These are phyloP conservation scores for Rana temporaria DNA, from an alignment of 2,113 vertebrate genomes.

Conservation along the genomic window DNA sequence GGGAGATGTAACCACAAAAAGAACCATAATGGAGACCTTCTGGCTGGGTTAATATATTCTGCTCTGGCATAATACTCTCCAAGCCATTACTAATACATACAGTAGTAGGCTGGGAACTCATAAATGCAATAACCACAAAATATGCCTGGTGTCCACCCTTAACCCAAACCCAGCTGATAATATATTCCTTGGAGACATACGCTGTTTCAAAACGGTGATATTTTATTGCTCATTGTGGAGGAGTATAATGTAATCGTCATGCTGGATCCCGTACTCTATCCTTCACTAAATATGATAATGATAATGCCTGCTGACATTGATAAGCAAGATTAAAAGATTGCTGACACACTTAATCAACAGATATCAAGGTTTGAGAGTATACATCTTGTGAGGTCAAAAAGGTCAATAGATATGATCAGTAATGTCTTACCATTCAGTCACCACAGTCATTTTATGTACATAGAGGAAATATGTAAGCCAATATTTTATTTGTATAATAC, in stretches of 20 bases:
- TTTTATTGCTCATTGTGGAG: conserved; percentile 23
- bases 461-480: too few relatives aligned
- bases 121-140: conserved; percentile 34
- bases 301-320: too few relatives aligned
- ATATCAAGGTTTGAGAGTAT: too few relatives aligned
- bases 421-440: too few relatives aligned
- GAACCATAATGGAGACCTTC: conserved; percentile 39
- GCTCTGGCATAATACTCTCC: conserved; percentile 14
- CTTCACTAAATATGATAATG: too few relatives aligned
- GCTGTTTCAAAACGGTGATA: background rate
- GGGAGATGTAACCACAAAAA: conserved; percentile 42
- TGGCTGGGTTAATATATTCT: conserved; percentile 35
- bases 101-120: conserved; percentile 31
- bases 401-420: too few relatives aligned
- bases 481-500: too few relatives aligned
- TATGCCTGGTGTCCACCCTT: conserved; percentile 32
- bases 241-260: background rate
- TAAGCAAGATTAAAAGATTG: too few relatives aligned
- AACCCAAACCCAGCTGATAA: conserved; percentile 25
- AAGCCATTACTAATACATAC: conserved; percentile 10
- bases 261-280: too few relatives aligned
- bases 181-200: conserved; percentile 14
- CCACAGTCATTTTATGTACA: too few relatives aligned
- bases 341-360: too few relatives aligned
- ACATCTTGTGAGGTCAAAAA: too few relatives aligned